Base-by-base conservation (phyloP, 2,888 invertebrate species). In the Pristionchus exspectatus region DNA sequence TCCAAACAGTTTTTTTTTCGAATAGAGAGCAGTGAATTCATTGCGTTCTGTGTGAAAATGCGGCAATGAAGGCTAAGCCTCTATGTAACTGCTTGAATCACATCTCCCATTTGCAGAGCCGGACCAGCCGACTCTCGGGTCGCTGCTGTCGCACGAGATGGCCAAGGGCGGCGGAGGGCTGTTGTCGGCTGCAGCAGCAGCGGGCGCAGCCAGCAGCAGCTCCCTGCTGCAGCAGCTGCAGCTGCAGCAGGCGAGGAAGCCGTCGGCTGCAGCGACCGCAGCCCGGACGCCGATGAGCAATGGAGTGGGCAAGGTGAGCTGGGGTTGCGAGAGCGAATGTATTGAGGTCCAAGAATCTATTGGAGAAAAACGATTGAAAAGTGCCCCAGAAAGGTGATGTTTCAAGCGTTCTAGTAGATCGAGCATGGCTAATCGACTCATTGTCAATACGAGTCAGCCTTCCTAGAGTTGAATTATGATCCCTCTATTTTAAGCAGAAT, bases 191-290 rank as follows among this genome's bases (percentile, higher is more conserved):
- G 27, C 72, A 7, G 74, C 74, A 24, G 74, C 38, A 7, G 74
- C 27, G 14, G 33, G 38, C 10, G 38, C 50, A 44, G 81, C 50
- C 4, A 18, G 30, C 72, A 18, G 30, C 33, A 30, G 30, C 33
- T 33, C 30, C 27, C 69, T 27, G 69, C 24, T 69, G 69, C 69
- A n/a, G 69, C 69, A 69, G 72, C 33, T 27, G 44, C 44, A 50
- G 44, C 74, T 27, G 50, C 81, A n/a, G 81, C 81, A 81, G 81
- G 27, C 5, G 24, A 50, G 50, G 44, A 81, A 81, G 81, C n/a
- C 50, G 12, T 81, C 81, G n/a, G 81, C 44, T 81, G 81, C 74
- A 38, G 72, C 27, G 14, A 16, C 69, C 2, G 69, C 44, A n/a
- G 81, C 54, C 10, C 24, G 2, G 27, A 5, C 50, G 50, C n/a